Evolutionary conservation across 2,888 invertebrate genomes (phyloP).

Genomic region (Ormia ochracea): DNA sequence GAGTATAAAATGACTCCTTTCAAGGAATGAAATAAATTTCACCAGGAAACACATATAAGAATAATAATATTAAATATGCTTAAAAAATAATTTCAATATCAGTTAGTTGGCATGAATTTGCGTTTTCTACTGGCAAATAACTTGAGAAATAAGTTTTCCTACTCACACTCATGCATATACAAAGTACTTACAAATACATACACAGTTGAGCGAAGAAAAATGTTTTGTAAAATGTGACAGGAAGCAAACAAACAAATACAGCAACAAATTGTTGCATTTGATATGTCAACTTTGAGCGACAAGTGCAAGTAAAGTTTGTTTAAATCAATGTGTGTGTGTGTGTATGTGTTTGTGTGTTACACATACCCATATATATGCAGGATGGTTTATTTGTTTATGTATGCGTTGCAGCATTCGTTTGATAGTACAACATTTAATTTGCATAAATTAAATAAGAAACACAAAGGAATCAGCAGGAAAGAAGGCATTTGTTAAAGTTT

Average conservation of each 20-base stretch:
- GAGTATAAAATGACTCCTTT: too few species aligned
- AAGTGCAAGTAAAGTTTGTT: slow-evolving; percentile 45
- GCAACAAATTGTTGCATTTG: slow-evolving; percentile 68
- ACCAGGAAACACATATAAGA: too few species aligned
- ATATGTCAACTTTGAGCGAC: slow-evolving; percentile 61
- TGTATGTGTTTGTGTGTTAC: neutral
- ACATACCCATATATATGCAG: neutral
- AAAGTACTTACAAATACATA: neutral
- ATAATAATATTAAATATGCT: too few species aligned
- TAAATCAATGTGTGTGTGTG: neutral
- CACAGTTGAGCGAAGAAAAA: neutral
- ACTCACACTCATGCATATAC: neutral
- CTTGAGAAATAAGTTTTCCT: neutral
- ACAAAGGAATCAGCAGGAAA: neutral
- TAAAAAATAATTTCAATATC: too few species aligned
- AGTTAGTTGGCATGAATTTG: too few species aligned
- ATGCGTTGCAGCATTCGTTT: slow-evolving; percentile 10
- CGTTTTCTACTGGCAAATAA: neutral
- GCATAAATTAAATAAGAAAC: slow-evolving; percentile 60
- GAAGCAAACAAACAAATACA: neutral
- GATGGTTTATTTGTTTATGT: neutral
- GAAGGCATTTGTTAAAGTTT: slow-evolving; percentile 23
- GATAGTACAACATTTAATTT: slow-evolving; percentile 57
- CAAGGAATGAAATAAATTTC: too few species aligned
- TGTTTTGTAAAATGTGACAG: neutral